Conservation (phyloP, 2,113 vertebrate species). For the Crocuta crocuta region DNA sequence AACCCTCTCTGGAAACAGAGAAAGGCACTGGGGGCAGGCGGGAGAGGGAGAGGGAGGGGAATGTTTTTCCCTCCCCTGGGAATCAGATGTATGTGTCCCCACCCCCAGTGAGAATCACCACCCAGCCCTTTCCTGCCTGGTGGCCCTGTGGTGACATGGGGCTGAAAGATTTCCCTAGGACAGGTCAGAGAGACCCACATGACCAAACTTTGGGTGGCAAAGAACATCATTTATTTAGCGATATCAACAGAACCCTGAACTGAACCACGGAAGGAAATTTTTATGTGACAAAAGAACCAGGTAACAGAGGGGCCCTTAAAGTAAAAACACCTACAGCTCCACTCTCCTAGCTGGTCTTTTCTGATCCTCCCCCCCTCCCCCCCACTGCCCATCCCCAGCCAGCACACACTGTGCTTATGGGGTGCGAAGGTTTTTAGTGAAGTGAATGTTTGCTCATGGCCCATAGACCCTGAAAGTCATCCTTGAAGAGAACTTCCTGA, state of each 20-base stretch:
- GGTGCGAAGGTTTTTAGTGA: neutral
- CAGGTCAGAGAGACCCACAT: neutral
- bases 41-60: neutral
- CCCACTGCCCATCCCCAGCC: neutral
- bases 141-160: neutral
- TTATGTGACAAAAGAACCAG: neutral
- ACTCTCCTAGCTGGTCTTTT: neutral
- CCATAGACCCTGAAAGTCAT: neutral
- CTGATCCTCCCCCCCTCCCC: neutral
- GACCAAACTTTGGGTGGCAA: neutral
- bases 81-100: neutral
- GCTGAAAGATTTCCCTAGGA: neutral
- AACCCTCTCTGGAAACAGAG: neutral
- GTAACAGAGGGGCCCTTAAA: neutral
- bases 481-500: neutral
- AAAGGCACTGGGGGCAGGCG: neutral
- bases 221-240: neutral
- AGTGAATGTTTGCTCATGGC: neutral
- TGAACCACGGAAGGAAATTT: neutral
- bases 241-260: neutral
- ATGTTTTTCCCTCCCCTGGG: accelerated
- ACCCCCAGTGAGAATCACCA: no score
- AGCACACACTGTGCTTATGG: neutral
- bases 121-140: neutral
- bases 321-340: neutral